Conservation (phyloP, 2,113 vertebrate species). For the Callocephalon fimbriatum region DNA sequence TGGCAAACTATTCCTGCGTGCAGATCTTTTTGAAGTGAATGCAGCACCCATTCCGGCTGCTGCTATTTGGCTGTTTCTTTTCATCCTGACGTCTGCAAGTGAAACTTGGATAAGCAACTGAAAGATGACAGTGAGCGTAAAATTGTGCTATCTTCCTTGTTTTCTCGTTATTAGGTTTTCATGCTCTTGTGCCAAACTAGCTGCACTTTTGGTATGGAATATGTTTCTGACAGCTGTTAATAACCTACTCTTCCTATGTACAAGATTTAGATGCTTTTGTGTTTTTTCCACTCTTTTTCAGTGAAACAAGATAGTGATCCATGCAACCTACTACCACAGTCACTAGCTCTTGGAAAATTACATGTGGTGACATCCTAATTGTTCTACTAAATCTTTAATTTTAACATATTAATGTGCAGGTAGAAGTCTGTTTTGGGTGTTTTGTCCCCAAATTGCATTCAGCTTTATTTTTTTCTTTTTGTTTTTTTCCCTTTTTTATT, state of each 20-base stretch:
- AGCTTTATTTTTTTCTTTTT: background rate
- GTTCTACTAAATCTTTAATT: background rate
- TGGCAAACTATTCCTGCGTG: background rate
- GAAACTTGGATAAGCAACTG: slow-evolving; percentile 36
- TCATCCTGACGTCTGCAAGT: background rate
- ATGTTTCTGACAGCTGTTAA: slow-evolving; percentile 30
- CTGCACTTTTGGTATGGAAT: slow-evolving; percentile 30
- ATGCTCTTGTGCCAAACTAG: slow-evolving; percentile 12
- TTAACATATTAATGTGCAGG: background rate
- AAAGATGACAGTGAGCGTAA: slow-evolving; percentile 16
- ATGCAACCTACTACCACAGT: background rate
- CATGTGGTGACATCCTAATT: background rate
- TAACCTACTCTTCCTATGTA: background rate
- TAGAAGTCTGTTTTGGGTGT: background rate
- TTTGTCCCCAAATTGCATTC: background rate
- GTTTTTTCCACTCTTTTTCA: background rate
- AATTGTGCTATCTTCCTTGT: background rate
- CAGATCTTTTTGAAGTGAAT: slow-evolving; percentile 25
- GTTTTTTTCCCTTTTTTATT: background rate
- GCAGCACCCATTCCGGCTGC: background rate
- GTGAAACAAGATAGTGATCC: background rate
- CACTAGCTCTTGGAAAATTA: background rate
- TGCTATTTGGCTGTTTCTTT: slow-evolving; percentile 15
- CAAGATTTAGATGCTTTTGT: background rate
- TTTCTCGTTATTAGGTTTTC: background rate